phyloP scores from a whole-genome alignment of 2,797 vertebrate genomes.

The Ciconia nigra region DNA sequence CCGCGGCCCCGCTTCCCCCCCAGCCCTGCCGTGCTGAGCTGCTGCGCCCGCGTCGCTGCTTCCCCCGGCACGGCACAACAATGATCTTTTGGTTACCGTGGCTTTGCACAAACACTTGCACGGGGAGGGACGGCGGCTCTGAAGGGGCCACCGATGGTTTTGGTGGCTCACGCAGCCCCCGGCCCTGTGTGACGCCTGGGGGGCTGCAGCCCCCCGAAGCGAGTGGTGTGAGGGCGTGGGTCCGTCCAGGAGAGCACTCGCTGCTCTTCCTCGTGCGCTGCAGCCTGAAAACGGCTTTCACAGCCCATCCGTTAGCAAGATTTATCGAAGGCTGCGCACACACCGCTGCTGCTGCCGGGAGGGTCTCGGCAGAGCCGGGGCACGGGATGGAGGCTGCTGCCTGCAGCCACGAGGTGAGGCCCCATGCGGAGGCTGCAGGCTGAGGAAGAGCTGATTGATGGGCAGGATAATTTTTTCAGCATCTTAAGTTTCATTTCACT shows the following conservation, averaged over 20 bases:
- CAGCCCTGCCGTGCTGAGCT: rapidly evolving
- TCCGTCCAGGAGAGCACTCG: rapidly evolving
- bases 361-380: neutral
- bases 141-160: neutral
- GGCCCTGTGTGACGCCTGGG: rapidly evolving
- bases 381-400: neutral
- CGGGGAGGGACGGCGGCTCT: neutral
- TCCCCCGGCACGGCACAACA: rapidly evolving
- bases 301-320: neutral
- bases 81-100: neutral
- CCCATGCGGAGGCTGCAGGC: neutral
- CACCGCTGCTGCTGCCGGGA: neutral
- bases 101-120: neutral
- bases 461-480: neutral
- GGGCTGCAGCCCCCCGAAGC: neutral
- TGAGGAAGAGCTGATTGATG: neutral
- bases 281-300: neutral
- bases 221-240: neutral
- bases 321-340: neutral
- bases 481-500: neutral
- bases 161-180: neutral
- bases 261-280: neutral
- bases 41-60: rapidly evolving
- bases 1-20: neutral
- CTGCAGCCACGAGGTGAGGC: neutral